Evolutionary conservation across 23 tunicate genomes (phyloP).

Genomic region (Oikopleura vanhoeffeni): DNA sequence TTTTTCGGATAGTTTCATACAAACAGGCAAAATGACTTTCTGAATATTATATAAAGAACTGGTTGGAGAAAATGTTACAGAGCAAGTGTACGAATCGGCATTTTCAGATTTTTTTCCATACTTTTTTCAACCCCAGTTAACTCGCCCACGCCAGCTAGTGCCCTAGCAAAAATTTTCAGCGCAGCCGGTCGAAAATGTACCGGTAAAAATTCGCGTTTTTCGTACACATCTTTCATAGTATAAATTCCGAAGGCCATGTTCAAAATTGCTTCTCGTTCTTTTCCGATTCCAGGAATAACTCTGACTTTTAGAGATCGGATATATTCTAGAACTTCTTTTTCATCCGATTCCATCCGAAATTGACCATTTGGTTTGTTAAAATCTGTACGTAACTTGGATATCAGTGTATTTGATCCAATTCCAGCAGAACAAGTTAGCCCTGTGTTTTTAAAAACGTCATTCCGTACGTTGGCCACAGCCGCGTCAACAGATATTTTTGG

Average conservation of each 20-base stretch:
- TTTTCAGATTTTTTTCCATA: no score
- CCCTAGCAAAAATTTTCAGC: not conserved
- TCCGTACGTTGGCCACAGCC: slow-evolving; percentile 52
- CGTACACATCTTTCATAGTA: not conserved
- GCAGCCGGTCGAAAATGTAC: not conserved
- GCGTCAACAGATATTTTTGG: no score
- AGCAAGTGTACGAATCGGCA: no score
- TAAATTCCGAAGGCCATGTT: not conserved
- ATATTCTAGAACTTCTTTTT: slow-evolving; percentile 32
- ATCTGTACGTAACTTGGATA: slow-evolving; percentile 81
- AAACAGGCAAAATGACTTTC: no score
- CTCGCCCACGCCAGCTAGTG: no score
- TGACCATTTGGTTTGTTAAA: slow-evolving; percentile 96
- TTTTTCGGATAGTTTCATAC: no score
- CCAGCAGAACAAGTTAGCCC: slow-evolving; percentile 80
- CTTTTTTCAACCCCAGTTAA: no score
- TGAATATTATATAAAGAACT: no score
- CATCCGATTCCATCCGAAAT: slow-evolving; percentile 16
- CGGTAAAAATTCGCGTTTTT: not conserved
- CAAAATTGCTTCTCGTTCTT: not conserved
- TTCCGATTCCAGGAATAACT: not conserved
- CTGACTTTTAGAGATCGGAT: slow-evolving; percentile 19
- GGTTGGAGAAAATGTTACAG: no score
- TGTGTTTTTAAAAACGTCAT: slow-evolving; percentile 52
- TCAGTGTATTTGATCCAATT: slow-evolving; percentile 48